Evolutionary conservation across 1,140 invertebrate species (phyloP).

Genomic region (Drosophila willistoni): DNA sequence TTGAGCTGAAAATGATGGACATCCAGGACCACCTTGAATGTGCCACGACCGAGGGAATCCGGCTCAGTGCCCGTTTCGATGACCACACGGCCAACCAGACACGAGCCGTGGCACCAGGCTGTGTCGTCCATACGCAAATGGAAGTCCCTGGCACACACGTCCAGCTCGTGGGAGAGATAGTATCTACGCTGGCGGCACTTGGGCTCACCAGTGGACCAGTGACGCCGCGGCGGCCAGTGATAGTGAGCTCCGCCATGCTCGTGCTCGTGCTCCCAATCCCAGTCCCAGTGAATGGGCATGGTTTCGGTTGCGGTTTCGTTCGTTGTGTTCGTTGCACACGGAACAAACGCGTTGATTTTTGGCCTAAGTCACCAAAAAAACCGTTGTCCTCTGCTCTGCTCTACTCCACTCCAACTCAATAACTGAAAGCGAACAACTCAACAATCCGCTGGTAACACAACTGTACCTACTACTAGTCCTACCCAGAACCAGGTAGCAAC

Average conservation of each 20-base stretch:
- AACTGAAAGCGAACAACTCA: constrained; percentile 48
- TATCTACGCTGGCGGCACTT: constrained; percentile 71
- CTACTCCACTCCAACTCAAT: constrained; percentile 69
- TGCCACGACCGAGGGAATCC: constrained; percentile 69
- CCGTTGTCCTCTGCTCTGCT: constrained; percentile 75
- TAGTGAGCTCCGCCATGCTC: constrained; percentile 50
- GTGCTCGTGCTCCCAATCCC: constrained; percentile 75
- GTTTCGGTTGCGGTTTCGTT: constrained; percentile 32
- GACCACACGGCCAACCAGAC: constrained; percentile 67
- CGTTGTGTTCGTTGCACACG: constrained; percentile 76
- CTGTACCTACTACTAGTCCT: constrained; percentile 61
- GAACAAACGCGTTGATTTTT: constrained; percentile 81
- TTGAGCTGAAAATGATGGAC: constrained; percentile 74
- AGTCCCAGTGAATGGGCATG: constrained; percentile 79
- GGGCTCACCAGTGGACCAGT: constrained; percentile 68
- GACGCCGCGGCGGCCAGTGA: constrained; percentile 59
- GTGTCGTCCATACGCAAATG: constrained; percentile 69
- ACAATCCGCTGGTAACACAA: constrained; percentile 39
- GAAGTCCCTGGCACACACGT: constrained; percentile 73
- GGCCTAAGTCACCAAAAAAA: constrained; percentile 75
- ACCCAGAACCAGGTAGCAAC: constrained; percentile 41
- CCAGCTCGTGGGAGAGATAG: constrained; percentile 67
- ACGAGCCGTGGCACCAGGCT: constrained; percentile 78
- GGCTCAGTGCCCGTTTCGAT: constrained; percentile 73
- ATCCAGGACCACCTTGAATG: constrained; percentile 76